These are phyloP conservation scores for Epirrita christyi DNA, from an alignment of 2,888 invertebrate species.

Conservation along the genomic window DNA sequence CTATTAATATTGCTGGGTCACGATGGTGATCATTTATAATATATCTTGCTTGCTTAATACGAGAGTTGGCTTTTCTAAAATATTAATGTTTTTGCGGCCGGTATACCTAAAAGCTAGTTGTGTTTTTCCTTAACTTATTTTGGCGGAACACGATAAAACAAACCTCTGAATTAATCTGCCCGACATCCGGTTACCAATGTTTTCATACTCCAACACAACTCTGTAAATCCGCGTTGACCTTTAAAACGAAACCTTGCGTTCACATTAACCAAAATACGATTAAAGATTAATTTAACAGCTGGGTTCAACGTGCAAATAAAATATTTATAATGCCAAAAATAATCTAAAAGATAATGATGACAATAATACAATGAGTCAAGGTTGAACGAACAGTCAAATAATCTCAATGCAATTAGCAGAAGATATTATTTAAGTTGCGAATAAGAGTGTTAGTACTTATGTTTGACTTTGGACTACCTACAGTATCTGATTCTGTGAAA, in stretches of 20 bases:
- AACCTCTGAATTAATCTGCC: constrained; percentile 10
- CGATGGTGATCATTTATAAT: no score
- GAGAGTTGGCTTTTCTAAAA: no score
- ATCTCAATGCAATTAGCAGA: not conserved
- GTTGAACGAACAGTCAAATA: not conserved
- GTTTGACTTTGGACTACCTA: not conserved
- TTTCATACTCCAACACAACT: constrained; percentile 12
- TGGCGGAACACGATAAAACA: not conserved
- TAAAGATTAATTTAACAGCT: constrained; percentile 22
- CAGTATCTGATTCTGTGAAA: not conserved
- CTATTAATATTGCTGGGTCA: no score
- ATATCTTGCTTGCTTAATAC: no score
- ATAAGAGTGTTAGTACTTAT: not conserved
- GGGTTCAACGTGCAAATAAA: constrained; percentile 9
- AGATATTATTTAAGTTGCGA: not conserved
- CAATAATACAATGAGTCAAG: constrained; percentile 3
- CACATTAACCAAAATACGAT: constrained; percentile 29
- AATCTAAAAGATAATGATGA: constrained; percentile 1
- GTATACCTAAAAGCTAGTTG: no score
- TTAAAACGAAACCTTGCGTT: constrained; percentile 44
- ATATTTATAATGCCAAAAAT: not conserved
- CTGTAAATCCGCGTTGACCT: constrained; percentile 17
- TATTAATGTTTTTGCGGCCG: not conserved
- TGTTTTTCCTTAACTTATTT: not conserved
- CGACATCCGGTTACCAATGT: constrained; percentile 24